A percentile compares a stretch with the other conserved stretches of the same genome.
phyloP scores from a whole-genome alignment of 2,797 vertebrate species.

The Nyctibius grandis region DNA sequence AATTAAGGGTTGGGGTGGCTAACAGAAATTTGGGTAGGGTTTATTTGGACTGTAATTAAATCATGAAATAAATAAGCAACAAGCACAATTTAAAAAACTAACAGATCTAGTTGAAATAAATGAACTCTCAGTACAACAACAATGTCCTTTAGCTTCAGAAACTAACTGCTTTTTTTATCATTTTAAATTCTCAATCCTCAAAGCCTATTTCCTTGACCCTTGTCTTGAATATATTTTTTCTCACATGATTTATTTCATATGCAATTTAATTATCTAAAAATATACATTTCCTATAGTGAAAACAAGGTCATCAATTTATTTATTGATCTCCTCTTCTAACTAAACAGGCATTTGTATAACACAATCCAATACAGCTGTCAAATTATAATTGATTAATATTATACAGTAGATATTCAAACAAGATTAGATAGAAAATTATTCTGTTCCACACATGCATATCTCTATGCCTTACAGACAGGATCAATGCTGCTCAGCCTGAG shows the following conservation, averaged over 20 bases:
- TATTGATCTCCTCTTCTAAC: neutral
- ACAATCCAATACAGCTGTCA: neutral
- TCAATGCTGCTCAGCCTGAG: neutral
- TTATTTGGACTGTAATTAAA: neutral
- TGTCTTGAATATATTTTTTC: neutral
- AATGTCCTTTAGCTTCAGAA: neutral
- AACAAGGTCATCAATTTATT: constrained; percentile 19
- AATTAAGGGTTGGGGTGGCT: neutral
- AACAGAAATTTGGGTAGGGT: neutral
- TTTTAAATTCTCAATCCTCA: neutral
- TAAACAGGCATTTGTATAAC: constrained; percentile 9
- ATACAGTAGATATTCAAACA: neutral
- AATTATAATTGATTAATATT: constrained; percentile 9
- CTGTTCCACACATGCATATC: neutral
- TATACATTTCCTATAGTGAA: neutral
- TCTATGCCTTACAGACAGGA: neutral
- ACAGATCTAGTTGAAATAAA: neutral
- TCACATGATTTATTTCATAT: neutral
- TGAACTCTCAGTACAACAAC: neutral
- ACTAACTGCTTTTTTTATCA: neutral
- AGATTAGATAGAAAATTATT: neutral
- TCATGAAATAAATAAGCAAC: neutral
- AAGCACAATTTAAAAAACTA: neutral
- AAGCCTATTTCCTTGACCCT: neutral
- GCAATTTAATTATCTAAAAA: constrained; percentile 2